These are phyloP conservation scores for Halictus ligatus DNA, from an alignment of 2,888 invertebrate genomes.

Conservation along the genomic window DNA sequence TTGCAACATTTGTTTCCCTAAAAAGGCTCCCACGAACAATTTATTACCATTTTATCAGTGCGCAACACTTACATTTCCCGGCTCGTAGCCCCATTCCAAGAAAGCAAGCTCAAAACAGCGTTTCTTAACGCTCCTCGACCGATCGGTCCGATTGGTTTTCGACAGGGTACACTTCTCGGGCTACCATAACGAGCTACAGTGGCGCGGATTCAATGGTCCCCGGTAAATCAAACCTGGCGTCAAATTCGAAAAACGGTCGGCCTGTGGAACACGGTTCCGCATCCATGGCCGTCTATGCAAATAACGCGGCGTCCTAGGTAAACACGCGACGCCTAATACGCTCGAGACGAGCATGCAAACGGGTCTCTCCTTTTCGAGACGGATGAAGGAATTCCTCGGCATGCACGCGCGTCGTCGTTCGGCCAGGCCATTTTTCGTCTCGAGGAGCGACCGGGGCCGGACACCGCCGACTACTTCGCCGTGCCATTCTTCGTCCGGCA, in stretches of 20 bases:
- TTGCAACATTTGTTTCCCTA: background rate
- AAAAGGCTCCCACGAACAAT: background rate
- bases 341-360: slow-evolving; percentile 15
- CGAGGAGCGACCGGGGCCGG: background rate
- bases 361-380: slow-evolving; percentile 8
- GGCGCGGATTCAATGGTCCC: background rate
- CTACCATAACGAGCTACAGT: background rate
- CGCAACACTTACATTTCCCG: background rate
- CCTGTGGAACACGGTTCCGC: slow-evolving; percentile 1
- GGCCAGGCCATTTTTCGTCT: slow-evolving; percentile 24
- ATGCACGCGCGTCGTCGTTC: slow-evolving; percentile 6
- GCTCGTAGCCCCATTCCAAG: background rate
- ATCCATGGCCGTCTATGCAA: slow-evolving; percentile 33
- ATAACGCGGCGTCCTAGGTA: slow-evolving; percentile 31
- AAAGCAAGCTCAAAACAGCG: background rate
- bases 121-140: background rate
- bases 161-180: background rate
- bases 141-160: background rate
- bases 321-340: slow-evolving; percentile 34
- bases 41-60: background rate
- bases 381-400: slow-evolving; percentile 7
- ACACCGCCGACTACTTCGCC: background rate
- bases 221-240: slow-evolving; percentile 26
- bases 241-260: slow-evolving; percentile 20
- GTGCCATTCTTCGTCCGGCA: slow-evolving; percentile 11